Evolutionary conservation across 2,113 vertebrate species (phyloP), one percentile per base, ranked within the genome.

Genomic region (Alligator sinensis): DNA sequence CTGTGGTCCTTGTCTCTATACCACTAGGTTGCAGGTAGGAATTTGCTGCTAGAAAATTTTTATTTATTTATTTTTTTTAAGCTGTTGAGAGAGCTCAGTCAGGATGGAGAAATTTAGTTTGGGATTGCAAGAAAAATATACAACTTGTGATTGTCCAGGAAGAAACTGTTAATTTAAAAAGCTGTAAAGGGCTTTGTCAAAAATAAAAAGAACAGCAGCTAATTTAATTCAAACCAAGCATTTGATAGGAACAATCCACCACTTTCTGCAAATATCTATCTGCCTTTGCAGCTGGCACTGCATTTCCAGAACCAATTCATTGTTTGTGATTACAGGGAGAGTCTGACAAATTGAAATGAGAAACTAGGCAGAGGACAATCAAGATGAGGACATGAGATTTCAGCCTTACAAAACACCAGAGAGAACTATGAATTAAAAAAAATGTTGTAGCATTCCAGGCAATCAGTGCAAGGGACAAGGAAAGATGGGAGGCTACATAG

Each of bases 181-280:
- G 55, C 90, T 90, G 82, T 62, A 57, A 55, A 74, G 24, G 62
- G 57, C 22, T 74, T 82, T 62, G 79, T 47, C 61, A 4, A 1
- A 25, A 66, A 54, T 14, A 15, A 16, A 54, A 54, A 14, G 19
- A 27, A 60, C 79, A 21, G 47, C 22, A 79, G 66, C 92, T 7
- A 62, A 10, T 63, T 93, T 92, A 90, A 92, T 81, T 94, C 21
- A 59, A 74, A 64, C 78, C 9, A 30, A n/a, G 14, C n/a, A 68
- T 5, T 14, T 2, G 54, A 27, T 11, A n/a, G 80, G 34, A 58
- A 64, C 22, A 38, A 34, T 4, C 11, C 3, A 70, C 4, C 8
- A 54, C 55, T 25, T 6, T 6, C 3, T 2, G 17, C 47, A 59
- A 11, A 11, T 74, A 1, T 5, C 54, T 25, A 64, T 27, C 0